These are phyloP conservation scores for Drosophila percnosoma DNA, from an alignment of 2,888 invertebrate species.

Conservation along the genomic window DNA sequence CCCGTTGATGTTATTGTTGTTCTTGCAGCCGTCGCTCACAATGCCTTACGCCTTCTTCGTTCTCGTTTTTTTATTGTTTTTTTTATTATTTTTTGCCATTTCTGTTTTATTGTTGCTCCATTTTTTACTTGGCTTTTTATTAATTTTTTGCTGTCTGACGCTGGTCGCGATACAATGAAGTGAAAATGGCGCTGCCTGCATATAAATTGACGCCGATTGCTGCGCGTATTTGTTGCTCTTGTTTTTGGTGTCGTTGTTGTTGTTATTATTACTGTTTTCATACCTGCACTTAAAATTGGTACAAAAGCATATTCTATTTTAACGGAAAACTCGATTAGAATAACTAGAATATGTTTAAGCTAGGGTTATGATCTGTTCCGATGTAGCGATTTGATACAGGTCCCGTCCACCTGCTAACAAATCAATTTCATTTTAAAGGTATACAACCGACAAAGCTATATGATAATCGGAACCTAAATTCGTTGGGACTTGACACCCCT, in stretches of 20 bases:
- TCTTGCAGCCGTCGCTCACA: constrained; percentile 56
- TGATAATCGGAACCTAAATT: background rate
- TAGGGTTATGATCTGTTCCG: background rate
- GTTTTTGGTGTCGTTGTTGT: constrained; percentile 28
- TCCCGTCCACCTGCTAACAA: background rate
- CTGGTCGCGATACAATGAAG: constrained; percentile 80
- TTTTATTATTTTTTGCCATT: constrained; percentile 58
- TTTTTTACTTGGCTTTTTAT: constrained; percentile 77
- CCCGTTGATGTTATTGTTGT: constrained; percentile 62
- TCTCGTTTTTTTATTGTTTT: constrained; percentile 42
- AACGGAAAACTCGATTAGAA: background rate
- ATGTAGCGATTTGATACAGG: background rate
- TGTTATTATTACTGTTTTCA: constrained; percentile 18
- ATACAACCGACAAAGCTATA: background rate
- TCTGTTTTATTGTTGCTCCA: constrained; percentile 78
- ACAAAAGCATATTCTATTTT: constrained; percentile 14
- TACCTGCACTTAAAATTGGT: constrained; percentile 15
- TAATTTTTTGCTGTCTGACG: constrained; percentile 80
- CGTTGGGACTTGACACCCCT: background rate
- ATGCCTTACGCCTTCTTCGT: constrained; percentile 77
- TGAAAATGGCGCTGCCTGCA: constrained; percentile 80
- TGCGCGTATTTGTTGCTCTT: constrained; percentile 42
- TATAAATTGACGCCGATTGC: constrained; percentile 82
- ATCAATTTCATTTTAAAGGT: background rate
- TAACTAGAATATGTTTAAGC: background rate